These are phyloP conservation scores for Medauroidea extradentata DNA, from an alignment of 1,140 invertebrate genomes.

Conservation along the genomic window DNA sequence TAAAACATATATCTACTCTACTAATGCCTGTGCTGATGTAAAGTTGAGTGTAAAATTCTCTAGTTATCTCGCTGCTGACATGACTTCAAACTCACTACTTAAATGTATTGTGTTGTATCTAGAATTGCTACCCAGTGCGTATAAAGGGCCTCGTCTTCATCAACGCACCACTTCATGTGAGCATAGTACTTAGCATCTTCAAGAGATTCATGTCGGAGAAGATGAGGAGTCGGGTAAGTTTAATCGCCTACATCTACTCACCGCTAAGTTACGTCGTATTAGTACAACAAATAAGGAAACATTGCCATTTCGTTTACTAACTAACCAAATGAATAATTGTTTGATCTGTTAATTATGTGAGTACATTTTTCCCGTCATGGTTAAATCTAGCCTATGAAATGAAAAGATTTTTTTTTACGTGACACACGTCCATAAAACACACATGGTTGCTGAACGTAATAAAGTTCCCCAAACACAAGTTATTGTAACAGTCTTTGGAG, in stretches of 20 bases:
- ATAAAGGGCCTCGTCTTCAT: conserved; percentile 65
- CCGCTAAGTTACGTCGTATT: not conserved
- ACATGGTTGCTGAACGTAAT: too few relatives aligned
- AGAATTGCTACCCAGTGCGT: conserved; percentile 62
- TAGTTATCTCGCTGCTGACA: too few relatives aligned
- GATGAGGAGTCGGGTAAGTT: conserved; percentile 51
- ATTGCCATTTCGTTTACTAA: not conserved
- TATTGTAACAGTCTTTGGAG: too few relatives aligned
- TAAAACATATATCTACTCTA: too few relatives aligned
- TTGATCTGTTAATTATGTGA: not conserved
- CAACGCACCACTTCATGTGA: conserved; percentile 62
- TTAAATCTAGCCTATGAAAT: not conserved
- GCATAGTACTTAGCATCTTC: conserved; percentile 62
- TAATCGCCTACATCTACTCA: too few relatives aligned
- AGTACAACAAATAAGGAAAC: conserved; percentile 1
- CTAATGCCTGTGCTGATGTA: too few relatives aligned
- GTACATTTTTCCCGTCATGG: not conserved
- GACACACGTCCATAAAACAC: not conserved
- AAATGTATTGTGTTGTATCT: too few relatives aligned
- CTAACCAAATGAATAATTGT: not conserved
- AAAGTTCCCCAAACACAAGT: too few relatives aligned
- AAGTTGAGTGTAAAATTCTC: too few relatives aligned
- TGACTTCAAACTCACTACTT: too few relatives aligned
- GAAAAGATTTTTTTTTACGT: not conserved
- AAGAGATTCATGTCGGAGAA: conserved; percentile 68